Evolutionary conservation across 2,797 vertebrate genomes (phyloP).

Genomic region (Ciconia nigra): DNA sequence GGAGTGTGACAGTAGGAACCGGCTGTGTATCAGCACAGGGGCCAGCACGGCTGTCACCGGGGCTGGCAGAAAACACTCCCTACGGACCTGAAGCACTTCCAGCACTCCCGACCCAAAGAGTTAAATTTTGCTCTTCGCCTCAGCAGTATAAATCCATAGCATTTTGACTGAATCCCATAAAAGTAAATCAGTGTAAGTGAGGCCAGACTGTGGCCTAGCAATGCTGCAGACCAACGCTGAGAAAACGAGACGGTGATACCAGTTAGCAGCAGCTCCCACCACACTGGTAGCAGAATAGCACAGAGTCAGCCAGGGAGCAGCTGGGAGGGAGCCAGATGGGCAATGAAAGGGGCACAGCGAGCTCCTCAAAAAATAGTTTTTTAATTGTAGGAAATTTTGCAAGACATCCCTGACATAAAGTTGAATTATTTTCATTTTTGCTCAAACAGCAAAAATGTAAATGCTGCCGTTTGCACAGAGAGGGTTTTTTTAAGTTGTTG

Average conservation of each 20-base stretch:
- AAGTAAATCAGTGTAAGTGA: neutral
- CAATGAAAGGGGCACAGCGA: constrained; percentile 66
- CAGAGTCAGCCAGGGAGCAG: constrained; percentile 58
- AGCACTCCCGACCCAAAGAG: rapidly evolving
- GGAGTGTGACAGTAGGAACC: neutral
- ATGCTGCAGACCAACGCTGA: neutral
- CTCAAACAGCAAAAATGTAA: constrained; percentile 67
- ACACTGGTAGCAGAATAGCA: constrained; percentile 30
- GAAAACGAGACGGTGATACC: neutral
- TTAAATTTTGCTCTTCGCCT: neutral
- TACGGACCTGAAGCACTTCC: neutral
- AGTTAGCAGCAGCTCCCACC: constrained; percentile 1
- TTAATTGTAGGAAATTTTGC: constrained; percentile 55
- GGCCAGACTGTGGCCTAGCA: neutral
- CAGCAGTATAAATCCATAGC: rapidly evolving
- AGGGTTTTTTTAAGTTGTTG: neutral
- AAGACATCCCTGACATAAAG: constrained; percentile 57
- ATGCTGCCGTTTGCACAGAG: constrained; percentile 38
- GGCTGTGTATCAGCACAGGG: neutral
- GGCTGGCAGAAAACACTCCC: neutral
- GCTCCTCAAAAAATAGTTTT: constrained; percentile 18
- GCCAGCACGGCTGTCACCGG: rapidly evolving
- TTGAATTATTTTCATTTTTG: constrained; percentile 67
- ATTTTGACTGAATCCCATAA: neutral
- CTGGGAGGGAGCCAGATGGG: constrained; percentile 68